Evolutionary conservation across 1,140 invertebrate species (phyloP).

Genomic region (Macrostomum lignano): DNA sequence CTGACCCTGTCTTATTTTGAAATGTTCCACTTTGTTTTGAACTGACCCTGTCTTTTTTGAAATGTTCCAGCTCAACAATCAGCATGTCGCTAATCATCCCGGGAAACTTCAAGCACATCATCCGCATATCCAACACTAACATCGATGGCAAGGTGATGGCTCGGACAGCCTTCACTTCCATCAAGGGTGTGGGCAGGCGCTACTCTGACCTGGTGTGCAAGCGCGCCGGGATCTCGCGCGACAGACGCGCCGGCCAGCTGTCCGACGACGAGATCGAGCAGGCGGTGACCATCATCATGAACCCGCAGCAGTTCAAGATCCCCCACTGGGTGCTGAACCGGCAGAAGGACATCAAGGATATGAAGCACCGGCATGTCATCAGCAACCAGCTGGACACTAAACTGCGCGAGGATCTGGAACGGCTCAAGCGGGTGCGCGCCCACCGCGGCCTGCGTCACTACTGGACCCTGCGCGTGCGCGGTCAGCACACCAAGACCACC

Average conservation of each 20-base stretch:
- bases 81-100: conserved; percentile 70
- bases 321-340: conserved; percentile 98
- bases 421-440: conserved; percentile 79
- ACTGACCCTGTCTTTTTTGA: too few relatives aligned
- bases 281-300: conserved; percentile 80
- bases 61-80: too few relatives aligned
- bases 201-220: conserved; percentile 87
- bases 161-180: conserved; percentile 88
- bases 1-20: too few relatives aligned
- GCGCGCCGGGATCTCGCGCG: conserved; percentile 83
- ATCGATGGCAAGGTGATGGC: conserved; percentile 92
- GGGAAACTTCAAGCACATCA: conserved; percentile 97
- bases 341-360: conserved; percentile 95
- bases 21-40: too few relatives aligned
- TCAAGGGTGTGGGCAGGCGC: conserved; percentile 84
- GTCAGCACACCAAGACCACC: conserved; percentile 94
- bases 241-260: conserved; percentile 87
- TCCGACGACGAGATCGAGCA: conserved; percentile 94
- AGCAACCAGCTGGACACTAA: conserved; percentile 79
- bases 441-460: conserved; percentile 86
- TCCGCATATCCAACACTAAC: conserved; percentile 96
- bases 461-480: conserved; percentile 72
- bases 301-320: conserved; percentile 93
- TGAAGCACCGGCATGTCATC: conserved; percentile 75
- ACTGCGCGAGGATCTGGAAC: conserved; percentile 82